Evolutionary conservation across 2,797 vertebrate species (phyloP).

Genomic region (Scyliorhinus canicula): DNA sequence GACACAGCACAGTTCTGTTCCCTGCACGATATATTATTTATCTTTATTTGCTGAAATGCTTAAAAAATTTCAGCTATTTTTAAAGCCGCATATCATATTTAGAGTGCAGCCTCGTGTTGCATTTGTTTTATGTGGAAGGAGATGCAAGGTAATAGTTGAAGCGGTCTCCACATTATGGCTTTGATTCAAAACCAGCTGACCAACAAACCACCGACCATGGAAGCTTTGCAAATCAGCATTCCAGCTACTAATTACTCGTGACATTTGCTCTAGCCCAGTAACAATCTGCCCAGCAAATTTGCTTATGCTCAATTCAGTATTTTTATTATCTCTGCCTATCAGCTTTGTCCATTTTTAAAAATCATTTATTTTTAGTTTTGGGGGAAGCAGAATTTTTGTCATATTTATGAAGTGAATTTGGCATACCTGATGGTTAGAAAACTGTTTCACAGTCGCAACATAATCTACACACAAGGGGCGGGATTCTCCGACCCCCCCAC

Average conservation of each 20-base stretch:
- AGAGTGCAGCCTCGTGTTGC: background rate
- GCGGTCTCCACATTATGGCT: background rate
- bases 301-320: background rate
- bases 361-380: background rate
- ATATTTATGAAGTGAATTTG: background rate
- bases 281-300: no score
- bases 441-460: background rate
- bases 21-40: background rate
- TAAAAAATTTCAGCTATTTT: background rate
- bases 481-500: no score
- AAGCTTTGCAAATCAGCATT: background rate
- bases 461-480: no score
- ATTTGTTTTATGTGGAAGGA: background rate
- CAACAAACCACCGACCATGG: background rate
- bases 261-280: background rate
- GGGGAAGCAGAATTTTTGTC: background rate
- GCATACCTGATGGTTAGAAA: background rate
- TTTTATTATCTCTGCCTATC: background rate
- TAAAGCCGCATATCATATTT: background rate
- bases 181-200: background rate
- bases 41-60: background rate
- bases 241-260: background rate
- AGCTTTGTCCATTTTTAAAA: background rate
- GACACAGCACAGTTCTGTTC: background rate
- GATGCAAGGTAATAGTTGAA: background rate